Percentiles rank a stretch among this genome's conserved stretches.
These are phyloP conservation scores for Amazona finschi DNA, from an alignment of 2,797 vertebrate species.

Conservation along the genomic window DNA sequence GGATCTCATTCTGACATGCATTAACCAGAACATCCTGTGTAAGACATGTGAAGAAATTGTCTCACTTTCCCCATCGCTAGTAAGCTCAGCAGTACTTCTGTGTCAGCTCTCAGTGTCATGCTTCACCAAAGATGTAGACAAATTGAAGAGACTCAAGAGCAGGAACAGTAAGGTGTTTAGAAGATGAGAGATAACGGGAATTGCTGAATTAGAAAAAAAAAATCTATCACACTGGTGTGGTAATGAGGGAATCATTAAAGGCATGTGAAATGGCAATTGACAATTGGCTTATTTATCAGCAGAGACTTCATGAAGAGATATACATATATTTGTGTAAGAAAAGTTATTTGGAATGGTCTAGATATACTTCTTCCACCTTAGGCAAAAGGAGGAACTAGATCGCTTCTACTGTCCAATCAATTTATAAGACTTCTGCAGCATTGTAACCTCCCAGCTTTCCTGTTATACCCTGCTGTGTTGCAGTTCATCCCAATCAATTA, in stretches of 20 bases:
- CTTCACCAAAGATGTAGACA: neutral
- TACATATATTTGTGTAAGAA: neutral
- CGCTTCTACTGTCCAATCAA: neutral
- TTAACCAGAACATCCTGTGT: constrained; percentile 45
- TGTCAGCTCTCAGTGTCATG: constrained; percentile 26
- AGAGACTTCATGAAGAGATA: neutral
- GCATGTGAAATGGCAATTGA: neutral
- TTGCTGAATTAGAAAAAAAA: neutral
- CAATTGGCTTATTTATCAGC: neutral
- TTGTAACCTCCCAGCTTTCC: neutral
- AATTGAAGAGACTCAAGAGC: constrained; percentile 16
- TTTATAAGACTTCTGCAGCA: neutral
- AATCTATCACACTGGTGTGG: neutral
- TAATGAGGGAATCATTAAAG: neutral
- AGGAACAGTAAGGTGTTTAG: neutral
- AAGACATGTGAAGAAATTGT: constrained; percentile 39
- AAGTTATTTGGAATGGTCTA: neutral
- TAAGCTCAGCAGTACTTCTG: neutral
- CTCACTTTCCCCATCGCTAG: neutral
- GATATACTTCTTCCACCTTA: neutral
- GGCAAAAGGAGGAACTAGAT: neutral
- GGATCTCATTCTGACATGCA: constrained; percentile 19
- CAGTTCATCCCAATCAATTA: neutral
- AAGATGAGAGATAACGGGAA: neutral
- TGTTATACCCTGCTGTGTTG: neutral